phyloP scores from a whole-genome alignment of 1,140 invertebrate genomes.

The Hetaerina americana region DNA sequence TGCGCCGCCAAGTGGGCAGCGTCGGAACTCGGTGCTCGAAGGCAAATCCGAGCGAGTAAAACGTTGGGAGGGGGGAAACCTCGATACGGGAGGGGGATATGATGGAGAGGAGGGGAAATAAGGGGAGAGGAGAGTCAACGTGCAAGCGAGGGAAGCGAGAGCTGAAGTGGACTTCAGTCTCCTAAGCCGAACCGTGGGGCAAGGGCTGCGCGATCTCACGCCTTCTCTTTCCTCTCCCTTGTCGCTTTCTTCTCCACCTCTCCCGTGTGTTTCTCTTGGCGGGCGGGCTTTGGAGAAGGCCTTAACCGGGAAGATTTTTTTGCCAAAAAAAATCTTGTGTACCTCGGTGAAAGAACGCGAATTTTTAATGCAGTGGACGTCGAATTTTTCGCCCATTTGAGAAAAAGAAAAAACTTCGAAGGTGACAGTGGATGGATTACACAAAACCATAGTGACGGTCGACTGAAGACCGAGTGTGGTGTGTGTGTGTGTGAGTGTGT shows the following conservation, averaged over 20 bases:
- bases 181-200: background rate
- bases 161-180: background rate
- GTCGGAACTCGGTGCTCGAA: background rate
- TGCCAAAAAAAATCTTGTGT: no score
- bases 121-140: background rate
- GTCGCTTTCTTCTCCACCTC: background rate
- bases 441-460: background rate
- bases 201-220: background rate
- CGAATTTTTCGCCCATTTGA: background rate
- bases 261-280: background rate
- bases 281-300: background rate
- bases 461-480: background rate
- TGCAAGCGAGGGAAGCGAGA: background rate
- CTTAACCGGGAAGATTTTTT: no score
- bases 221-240: background rate
- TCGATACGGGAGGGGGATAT: background rate
- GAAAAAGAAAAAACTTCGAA: background rate
- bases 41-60: no score
- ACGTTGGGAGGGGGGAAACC: no score
- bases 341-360: no score
- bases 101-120: background rate
- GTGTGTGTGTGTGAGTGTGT: background rate
- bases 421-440: no score
- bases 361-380: background rate
- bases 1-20: background rate